Evolutionary conservation across 2,888 invertebrate species (phyloP), one percentile per base, ranked within the genome.

Genomic region (Chrysolina haemoptera): DNA sequence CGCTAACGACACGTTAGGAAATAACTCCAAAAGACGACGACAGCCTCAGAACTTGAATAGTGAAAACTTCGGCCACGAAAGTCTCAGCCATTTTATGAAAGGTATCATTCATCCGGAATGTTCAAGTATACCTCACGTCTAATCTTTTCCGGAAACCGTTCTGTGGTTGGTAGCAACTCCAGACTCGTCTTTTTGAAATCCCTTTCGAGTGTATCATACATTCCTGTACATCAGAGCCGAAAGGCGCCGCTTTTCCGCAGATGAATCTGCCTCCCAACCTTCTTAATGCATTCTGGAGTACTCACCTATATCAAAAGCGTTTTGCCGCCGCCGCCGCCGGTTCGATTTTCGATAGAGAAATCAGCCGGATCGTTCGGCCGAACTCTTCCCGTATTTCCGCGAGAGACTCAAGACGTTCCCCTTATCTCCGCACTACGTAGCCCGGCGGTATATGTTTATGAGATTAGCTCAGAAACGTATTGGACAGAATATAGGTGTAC

Each of bases 341-440:
- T 59, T 73, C 50, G 41, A 50, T 66, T 68, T 70, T 70, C 66
- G 70, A 66, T 62, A 62, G 69, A 69, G 69, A 69, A 73, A 73
- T 73, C 69, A 73, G 18, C 71, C 71, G 72, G 75, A 75, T 77
- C 77, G 77, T 77, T 79, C 76, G 74, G 71, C 72, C 73, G 72
- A 66, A 73, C 73, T 76, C 70, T 76, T 72, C 71, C 73, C 77
- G 66, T 68, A 72, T 75, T 80, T 80, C 76, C 77, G 71, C 22
- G 59, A 59, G 59, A 59, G 59, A 59, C 59, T 22, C 59, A 9
- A 68, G 72, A 68, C 69, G 65, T 73, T 77, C 70, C 76, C 70
- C 53, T 74, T 75, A 77, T 27, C 55, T 41, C 62, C 18, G 65
- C 43, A 69, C 62, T 69, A 73, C 73, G 16, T 20, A 46, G 55